A percentile compares a stretch with the other conserved stretches of the same genome.
Conservation (phyloP, 2,113 vertebrate genomes). For the Aythya baeri region DNA sequence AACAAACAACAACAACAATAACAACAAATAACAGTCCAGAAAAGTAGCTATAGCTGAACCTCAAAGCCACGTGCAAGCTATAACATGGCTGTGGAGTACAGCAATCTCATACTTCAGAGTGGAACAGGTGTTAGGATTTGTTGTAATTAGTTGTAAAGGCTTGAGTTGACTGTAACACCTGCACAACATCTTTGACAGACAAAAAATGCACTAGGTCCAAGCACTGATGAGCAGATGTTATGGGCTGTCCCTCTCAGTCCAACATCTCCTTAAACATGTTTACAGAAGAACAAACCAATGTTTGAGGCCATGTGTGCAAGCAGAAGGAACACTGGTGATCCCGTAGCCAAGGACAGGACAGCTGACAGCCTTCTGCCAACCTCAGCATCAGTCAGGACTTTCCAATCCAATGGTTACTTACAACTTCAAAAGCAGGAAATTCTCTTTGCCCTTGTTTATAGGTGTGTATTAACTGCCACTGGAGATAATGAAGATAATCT, state of each 20-base stretch:
- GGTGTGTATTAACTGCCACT: neutral
- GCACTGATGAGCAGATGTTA: neutral
- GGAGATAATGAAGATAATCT: neutral
- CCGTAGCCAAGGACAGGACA: neutral
- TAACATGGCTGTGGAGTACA: neutral
- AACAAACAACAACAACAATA: neutral
- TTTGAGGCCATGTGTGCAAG: rapidly evolving
- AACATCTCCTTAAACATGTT: neutral
- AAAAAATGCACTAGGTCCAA: rapidly evolving
- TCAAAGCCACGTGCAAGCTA: neutral
- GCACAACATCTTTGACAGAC: neutral
- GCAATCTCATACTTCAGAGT: neutral
- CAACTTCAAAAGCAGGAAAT: neutral
- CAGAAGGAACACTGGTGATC: neutral
- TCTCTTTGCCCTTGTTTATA: neutral
- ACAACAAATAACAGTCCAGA: neutral
- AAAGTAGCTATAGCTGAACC: rapidly evolving
- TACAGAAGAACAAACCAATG: neutral
- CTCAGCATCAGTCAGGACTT: neutral
- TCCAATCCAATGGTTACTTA: neutral
- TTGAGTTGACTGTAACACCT: neutral
- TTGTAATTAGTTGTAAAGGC: neutral
- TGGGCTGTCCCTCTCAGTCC: neutral
- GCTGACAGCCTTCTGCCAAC: neutral
- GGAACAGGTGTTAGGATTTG: neutral